Evolutionary conservation across 2,113 vertebrate genomes (phyloP).

Genomic region (Peromyscus californicus): DNA sequence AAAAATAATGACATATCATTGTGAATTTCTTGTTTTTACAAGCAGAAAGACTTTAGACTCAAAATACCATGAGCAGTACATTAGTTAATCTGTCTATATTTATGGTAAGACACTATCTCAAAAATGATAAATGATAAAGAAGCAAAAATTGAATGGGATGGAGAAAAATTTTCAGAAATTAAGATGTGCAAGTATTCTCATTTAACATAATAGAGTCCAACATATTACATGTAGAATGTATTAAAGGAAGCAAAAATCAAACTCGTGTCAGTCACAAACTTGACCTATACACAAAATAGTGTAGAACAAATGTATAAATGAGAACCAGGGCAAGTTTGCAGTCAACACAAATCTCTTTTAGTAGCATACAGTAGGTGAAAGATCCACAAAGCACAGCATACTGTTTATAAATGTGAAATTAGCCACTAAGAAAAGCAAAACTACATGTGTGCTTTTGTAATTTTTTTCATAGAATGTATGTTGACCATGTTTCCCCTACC

Average conservation of each 20-base stretch:
- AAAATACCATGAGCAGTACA: neutral
- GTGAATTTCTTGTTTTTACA: neutral
- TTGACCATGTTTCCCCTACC: neutral
- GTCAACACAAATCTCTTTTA: neutral
- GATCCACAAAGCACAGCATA: neutral
- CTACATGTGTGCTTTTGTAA: neutral
- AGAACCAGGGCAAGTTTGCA: neutral
- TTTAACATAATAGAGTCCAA: neutral
- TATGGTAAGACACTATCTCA: neutral
- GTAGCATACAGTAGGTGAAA: neutral
- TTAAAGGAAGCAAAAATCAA: neutral
- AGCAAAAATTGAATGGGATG: neutral
- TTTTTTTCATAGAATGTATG: neutral
- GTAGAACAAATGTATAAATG: neutral
- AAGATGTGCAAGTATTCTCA: neutral
- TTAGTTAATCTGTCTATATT: neutral
- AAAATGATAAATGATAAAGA: neutral
- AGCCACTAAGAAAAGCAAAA: neutral
- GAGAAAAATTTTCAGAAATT: neutral
- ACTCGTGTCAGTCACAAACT: neutral
- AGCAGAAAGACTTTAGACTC: neutral
- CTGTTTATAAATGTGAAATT: constrained; percentile 1
- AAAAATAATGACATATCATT: neutral
- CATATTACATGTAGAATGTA: neutral
- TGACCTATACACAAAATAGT: neutral